Conservation (phyloP, 2,797 vertebrate genomes). For the Alosa sapidissima region DNA sequence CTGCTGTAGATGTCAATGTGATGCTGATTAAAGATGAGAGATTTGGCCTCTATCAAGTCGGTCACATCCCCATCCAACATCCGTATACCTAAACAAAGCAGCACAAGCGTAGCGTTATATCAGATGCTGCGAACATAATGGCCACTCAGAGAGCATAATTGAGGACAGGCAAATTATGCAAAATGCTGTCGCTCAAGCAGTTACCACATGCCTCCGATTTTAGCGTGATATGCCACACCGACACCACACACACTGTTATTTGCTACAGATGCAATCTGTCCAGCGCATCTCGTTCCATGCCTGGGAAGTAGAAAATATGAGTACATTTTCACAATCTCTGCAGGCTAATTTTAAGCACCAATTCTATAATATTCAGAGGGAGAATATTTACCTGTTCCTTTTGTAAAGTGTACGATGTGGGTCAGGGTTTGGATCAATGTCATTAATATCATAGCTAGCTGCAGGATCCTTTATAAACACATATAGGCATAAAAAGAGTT, state of each 20-base stretch:
- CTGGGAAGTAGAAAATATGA: slow-evolving; percentile 60
- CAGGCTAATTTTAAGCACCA: neutral
- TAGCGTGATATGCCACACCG: slow-evolving; percentile 91
- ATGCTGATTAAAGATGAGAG: slow-evolving; percentile 71
- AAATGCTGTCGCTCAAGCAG: neutral
- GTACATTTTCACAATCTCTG: neutral
- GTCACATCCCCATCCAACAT: slow-evolving; percentile 77
- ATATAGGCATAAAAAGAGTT: neutral
- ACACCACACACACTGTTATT: slow-evolving; percentile 93
- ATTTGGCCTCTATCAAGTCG: slow-evolving; percentile 73
- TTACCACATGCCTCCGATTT: slow-evolving; percentile 79
- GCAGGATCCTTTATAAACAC: slow-evolving; percentile 66
- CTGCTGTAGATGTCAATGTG: slow-evolving; percentile 78
- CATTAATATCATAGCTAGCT: slow-evolving; percentile 79
- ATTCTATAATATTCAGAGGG: neutral
- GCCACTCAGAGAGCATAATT: slow-evolving; percentile 1
- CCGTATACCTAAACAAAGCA: slow-evolving; percentile 54
- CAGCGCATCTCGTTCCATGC: slow-evolving; percentile 94
- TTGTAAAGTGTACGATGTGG: slow-evolving; percentile 59
- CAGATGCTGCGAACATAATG: slow-evolving; percentile 34
- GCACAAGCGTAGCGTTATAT: slow-evolving; percentile 75
- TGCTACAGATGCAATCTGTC: slow-evolving; percentile 91
- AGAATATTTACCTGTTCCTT: slow-evolving; percentile 68
- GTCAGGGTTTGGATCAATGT: slow-evolving; percentile 74
- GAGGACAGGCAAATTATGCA: slow-evolving; percentile 18